Evolutionary conservation across 2,113 vertebrate genomes (phyloP).

Genomic region (Nothobranchius furzeri): DNA sequence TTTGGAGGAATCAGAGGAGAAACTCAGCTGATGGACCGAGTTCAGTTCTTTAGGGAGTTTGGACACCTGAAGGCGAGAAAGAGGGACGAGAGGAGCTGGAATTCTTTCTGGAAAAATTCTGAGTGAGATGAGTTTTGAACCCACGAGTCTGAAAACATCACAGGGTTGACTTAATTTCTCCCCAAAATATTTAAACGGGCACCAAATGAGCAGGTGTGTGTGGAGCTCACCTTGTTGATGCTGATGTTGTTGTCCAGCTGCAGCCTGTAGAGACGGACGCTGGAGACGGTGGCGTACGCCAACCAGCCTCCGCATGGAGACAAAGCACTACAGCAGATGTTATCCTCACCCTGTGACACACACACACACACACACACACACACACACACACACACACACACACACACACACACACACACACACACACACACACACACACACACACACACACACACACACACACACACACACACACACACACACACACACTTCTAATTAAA

Average conservation of each 20-base stretch:
- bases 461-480: too few species aligned
- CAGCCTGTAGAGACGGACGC: slow-evolving; percentile 84
- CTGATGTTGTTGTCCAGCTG: slow-evolving; percentile 72
- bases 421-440: too few species aligned
- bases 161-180: too few species aligned
- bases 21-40: slow-evolving; percentile 86
- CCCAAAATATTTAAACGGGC: too few species aligned
- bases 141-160: too few species aligned
- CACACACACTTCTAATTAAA: too few species aligned
- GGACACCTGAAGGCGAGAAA: slow-evolving; percentile 76
- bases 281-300: slow-evolving; percentile 82
- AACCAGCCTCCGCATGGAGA: slow-evolving; percentile 93
- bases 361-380: slow-evolving; percentile 6
- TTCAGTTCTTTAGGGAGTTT: slow-evolving; percentile 80
- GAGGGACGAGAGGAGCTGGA: background rate
- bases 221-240: slow-evolving; percentile 82
- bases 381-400: too few species aligned
- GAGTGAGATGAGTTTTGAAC: too few species aligned
- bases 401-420: too few species aligned
- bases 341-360: slow-evolving; percentile 84
- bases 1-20: slow-evolving; percentile 84
- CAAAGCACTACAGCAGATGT: slow-evolving; percentile 88
- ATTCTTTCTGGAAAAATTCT: too few species aligned
- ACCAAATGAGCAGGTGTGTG: too few species aligned
- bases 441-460: too few species aligned